These are phyloP conservation scores for Arvicanthis niloticus DNA, from an alignment of 2,113 vertebrate genomes.

Conservation along the genomic window DNA sequence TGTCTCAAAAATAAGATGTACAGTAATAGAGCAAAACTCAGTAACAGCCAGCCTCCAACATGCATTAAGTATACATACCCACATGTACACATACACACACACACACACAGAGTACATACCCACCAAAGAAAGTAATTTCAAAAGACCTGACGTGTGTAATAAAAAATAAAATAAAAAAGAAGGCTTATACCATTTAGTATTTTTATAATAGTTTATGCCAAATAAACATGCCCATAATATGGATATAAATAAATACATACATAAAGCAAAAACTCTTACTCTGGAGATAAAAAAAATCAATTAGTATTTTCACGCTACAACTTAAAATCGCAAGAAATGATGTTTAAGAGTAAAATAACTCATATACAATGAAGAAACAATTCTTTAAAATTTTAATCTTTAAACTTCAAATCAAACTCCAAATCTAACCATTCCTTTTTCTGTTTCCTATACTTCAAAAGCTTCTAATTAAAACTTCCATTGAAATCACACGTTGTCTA, in stretches of 20 bases:
- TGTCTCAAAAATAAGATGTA: not conserved
- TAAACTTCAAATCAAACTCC: conserved; percentile 20
- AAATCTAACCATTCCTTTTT: not conserved
- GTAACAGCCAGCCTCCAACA: not conserved
- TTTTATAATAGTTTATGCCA: conserved; percentile 44
- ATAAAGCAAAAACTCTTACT: conserved; percentile 10
- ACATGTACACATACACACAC: not conserved
- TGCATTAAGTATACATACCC: too few species aligned
- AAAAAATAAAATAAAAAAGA: conserved; percentile 53
- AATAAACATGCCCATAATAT: not conserved
- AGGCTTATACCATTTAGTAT: not conserved
- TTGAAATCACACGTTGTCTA: not conserved
- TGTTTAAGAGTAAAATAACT: conserved; percentile 29
- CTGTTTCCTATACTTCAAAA: not conserved
- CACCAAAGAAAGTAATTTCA: not conserved
- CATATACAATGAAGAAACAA: not conserved
- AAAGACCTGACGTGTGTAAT: not conserved
- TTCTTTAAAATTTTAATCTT: conserved; percentile 38
- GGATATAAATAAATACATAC: not conserved
- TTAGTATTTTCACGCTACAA: conserved; percentile 25
- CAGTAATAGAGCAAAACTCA: not conserved
- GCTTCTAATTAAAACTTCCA: not conserved
- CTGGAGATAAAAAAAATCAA: not conserved
- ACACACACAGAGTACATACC: not conserved
- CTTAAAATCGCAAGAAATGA: conserved; percentile 53